Conservation (phyloP, 2,113 vertebrate species). For the Beaufortia kweichowensis region DNA sequence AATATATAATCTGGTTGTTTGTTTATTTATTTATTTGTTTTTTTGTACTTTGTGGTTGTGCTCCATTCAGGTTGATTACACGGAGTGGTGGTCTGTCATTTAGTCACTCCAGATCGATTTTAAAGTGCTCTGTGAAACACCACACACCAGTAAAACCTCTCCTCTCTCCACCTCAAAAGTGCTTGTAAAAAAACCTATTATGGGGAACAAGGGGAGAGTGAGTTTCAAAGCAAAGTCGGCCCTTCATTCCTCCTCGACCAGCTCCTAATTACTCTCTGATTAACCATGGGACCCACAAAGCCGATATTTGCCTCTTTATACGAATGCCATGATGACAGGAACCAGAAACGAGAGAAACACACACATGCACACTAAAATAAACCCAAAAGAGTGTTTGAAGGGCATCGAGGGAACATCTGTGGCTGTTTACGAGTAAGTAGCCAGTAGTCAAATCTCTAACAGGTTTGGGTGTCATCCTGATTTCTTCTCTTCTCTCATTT, state of each 20-base stretch:
- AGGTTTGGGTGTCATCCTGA: slow-evolving; percentile 54
- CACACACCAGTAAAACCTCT: slow-evolving; percentile 46
- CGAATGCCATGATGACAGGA: slow-evolving; percentile 56
- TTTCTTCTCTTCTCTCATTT: slow-evolving; percentile 23
- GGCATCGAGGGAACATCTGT: slow-evolving; percentile 60
- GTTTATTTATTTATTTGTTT: slow-evolving; percentile 57
- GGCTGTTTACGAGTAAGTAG: slow-evolving; percentile 55
- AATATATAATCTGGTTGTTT: slow-evolving; percentile 59
- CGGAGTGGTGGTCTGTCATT: slow-evolving; percentile 61
- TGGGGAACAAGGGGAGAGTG: slow-evolving; percentile 46
- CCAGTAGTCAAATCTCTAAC: slow-evolving; percentile 56
- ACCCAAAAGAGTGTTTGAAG: slow-evolving; percentile 51
- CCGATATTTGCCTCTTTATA: slow-evolving; percentile 48
- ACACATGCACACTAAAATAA: slow-evolving; percentile 49
- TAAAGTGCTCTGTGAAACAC: slow-evolving; percentile 61
- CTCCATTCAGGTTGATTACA: slow-evolving; percentile 63
- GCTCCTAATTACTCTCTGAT: slow-evolving; percentile 67
- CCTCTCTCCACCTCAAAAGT: slow-evolving; percentile 46
- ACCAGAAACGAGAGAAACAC: slow-evolving; percentile 34
- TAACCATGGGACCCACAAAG: slow-evolving; percentile 51
- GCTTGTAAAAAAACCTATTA: slow-evolving; percentile 52
- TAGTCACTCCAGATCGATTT: slow-evolving; percentile 60
- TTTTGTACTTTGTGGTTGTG: slow-evolving; percentile 42
- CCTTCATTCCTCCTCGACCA: slow-evolving; percentile 47
- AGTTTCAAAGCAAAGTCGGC: slow-evolving; percentile 52